A percentile compares a stretch with the other conserved stretches of the same genome.
Evolutionary conservation across 2,797 vertebrate genomes (phyloP).

Genomic region (Nannoperca australis): DNA sequence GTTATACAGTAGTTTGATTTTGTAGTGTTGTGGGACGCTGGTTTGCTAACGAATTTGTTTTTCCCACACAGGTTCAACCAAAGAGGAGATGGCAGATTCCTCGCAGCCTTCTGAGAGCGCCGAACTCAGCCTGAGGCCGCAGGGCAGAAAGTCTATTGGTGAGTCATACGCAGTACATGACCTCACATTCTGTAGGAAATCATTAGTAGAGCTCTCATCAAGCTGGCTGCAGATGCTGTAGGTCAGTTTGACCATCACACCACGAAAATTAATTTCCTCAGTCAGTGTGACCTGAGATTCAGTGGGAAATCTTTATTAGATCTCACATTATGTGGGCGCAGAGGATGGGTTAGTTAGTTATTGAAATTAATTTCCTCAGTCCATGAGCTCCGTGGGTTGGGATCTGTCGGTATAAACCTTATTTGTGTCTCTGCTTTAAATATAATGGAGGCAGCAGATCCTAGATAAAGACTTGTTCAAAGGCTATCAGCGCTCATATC

Average conservation of each 20-base stretch:
- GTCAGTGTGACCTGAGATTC: conserved; percentile 46
- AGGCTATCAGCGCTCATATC: background rate
- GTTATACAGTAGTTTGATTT: background rate
- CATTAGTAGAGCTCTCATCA: conserved; percentile 45
- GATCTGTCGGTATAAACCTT: background rate
- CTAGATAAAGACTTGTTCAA: background rate
- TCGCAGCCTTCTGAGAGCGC: conserved; percentile 75
- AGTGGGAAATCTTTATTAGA: conserved; percentile 35
- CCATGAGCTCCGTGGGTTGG: background rate
- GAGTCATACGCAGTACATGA: conserved; percentile 55
- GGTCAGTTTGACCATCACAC: conserved; percentile 43
- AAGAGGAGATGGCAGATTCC: conserved; percentile 81
- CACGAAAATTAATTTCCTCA: conserved; percentile 55
- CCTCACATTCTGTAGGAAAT: conserved; percentile 36
- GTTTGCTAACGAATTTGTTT: background rate
- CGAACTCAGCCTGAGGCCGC: conserved; percentile 80
- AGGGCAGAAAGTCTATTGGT: conserved; percentile 84
- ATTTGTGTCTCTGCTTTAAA: conserved; percentile 14
- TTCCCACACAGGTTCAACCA: conserved; percentile 79
- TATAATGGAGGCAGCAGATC: conserved; percentile 6
- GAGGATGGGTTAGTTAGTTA: conserved; percentile 26
- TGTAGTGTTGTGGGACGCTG: background rate
- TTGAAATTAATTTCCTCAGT: conserved; percentile 42
- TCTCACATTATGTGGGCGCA: conserved; percentile 46
- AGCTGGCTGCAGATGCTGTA: conserved; percentile 22